Base-by-base conservation (phyloP, 1,140 invertebrate species). In the Tribolium madens region DNA sequence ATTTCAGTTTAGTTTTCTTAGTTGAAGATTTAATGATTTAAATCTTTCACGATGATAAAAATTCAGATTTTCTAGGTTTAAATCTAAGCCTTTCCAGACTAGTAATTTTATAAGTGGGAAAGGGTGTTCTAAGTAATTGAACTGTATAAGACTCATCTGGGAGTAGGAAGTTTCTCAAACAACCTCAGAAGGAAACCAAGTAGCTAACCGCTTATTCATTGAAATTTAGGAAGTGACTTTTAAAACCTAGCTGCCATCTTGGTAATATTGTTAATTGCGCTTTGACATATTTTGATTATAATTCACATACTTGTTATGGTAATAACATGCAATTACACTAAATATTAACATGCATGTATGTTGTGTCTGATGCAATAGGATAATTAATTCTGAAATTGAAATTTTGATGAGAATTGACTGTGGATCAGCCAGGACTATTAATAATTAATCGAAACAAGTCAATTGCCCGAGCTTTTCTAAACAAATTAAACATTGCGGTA, bases 1-100 rank as follows among this genome's bases (percentile, higher is more conserved):
- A 36, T 52, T 52, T 60, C 73, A 46, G 50, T 26, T 60, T 13
- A 74, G 15, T 53, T 50, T 64, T 42, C 21, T 26, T 42, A 7
- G 5, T 64, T 3, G 4, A 31, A 13, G n/a, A 36, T 64, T 64
- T 64, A 12, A n/a, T 57, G 18, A n/a, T 17, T 26, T 26, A 26
- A 26, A 26, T 5, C 21, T 26, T 26, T 26, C 52, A 4, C 12
- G 6, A 14, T 3, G 6, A 50, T 50, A 50, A 50, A 15, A 17
- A 15, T 50, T 50, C 48, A 50, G 13, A 50, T 50, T 50, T 50
- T 15, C 48, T 50, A 50, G 15, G 15, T 50, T 42, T 42, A n/a
- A 9, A 9, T 42, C 36, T 42, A 42, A 42, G 9, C 9, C 36
- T 42, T 42, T 42, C 36, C 36, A 42, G 36, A 42, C 36, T 42